Percentiles rank a stretch among this genome's conserved stretches.
Conservation (phyloP, 2,888 invertebrate species). For the Leptura quadrifasciata region DNA sequence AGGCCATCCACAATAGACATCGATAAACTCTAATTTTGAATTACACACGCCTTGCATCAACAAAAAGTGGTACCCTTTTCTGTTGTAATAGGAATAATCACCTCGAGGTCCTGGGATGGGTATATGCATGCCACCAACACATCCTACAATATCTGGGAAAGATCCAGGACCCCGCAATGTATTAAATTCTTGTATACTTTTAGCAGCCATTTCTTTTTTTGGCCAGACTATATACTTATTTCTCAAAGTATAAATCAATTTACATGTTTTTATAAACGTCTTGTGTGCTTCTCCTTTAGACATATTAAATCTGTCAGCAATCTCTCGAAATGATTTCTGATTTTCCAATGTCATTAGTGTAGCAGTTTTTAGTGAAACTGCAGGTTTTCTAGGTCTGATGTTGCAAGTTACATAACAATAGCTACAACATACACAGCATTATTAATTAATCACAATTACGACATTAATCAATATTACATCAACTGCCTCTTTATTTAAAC, state of each 20-base stretch:
- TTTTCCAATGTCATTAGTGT: constrained; percentile 5
- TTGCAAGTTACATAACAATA: no score
- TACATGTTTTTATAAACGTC: constrained; percentile 34
- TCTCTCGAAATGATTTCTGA: constrained; percentile 42
- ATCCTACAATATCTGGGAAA: constrained; percentile 47
- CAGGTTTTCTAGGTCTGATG: no score
- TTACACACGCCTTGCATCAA: constrained; percentile 28
- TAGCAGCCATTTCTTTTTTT: constrained; percentile 22
- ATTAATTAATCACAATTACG: no score
- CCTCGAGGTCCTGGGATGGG: constrained; percentile 33
- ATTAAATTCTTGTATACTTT: constrained; percentile 37
- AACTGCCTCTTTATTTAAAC: no score
- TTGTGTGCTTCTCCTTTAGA: constrained; percentile 36
- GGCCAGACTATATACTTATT: constrained; percentile 39
- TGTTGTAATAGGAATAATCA: constrained; percentile 48
- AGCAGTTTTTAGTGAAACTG: no score
- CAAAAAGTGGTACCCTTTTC: constrained; percentile 40
- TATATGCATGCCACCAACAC: constrained; percentile 47
- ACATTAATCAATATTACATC: no score
- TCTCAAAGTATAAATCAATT: constrained; percentile 32
- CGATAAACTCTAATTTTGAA: constrained; percentile 15
- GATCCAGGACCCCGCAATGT: constrained; percentile 17
- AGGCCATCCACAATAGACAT: constrained; percentile 44
- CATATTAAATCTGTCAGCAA: constrained; percentile 43
- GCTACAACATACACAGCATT: no score